phyloP scores from a whole-genome alignment of 1,140 invertebrate genomes.

The Mercenaria mercenaria region DNA sequence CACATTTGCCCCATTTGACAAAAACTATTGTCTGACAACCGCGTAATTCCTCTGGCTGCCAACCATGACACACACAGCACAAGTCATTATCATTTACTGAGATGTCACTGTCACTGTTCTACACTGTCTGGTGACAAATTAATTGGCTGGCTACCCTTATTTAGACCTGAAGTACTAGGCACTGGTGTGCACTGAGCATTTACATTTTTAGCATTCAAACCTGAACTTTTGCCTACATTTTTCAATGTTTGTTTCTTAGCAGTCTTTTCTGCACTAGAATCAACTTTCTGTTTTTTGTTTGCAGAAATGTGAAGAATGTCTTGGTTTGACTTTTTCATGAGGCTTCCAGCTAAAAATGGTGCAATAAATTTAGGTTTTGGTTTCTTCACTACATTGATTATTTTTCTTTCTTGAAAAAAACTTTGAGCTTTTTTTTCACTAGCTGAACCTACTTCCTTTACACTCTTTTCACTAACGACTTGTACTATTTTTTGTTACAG shows the following conservation, averaged over 20 bases:
- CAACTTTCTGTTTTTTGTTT: no score
- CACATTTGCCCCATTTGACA: conserved; percentile 45
- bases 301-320: conserved; percentile 18
- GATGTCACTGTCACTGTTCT: background rate
- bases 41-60: background rate
- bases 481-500: background rate
- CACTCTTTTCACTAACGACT: background rate
- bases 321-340: conserved; percentile 23
- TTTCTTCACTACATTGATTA: conserved; percentile 8
- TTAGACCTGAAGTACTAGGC: background rate
- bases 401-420: background rate
- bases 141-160: no score
- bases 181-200: background rate
- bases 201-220: background rate
- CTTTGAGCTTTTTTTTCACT: background rate
- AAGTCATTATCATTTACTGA: background rate
- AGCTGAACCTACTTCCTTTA: background rate
- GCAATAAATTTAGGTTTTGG: conserved; percentile 45
- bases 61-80: conserved; percentile 49
- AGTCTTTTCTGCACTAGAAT: background rate
- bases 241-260: background rate
- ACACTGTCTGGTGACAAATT: no score
- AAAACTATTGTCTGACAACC: background rate
- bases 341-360: conserved; percentile 34
- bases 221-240: no score